Base-by-base conservation (phyloP, 2,113 vertebrate genomes). In the Callocephalon fimbriatum region DNA sequence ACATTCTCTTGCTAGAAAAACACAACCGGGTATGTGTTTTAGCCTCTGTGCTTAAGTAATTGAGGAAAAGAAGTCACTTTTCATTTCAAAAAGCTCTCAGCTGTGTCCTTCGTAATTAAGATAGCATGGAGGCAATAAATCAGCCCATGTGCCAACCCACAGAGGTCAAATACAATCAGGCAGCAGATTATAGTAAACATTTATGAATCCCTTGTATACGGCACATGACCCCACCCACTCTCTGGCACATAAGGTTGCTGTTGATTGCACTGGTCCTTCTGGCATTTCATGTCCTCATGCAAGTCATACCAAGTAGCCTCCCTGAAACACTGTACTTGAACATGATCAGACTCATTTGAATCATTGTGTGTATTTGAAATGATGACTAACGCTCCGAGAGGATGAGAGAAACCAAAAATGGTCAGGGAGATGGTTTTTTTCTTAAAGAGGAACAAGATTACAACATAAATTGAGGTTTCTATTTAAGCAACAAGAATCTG, bases 151-250 rank as follows among this genome's bases (percentile, higher is more conserved):
- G 98, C 98, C 98, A 99, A 98, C 98, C 98, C 98, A 98, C 98
- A 98, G 97, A 98, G 98, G 98, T 99, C 98, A 98, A 98, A 98
- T 97, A 99, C 97, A 98, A 98, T 98, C 96, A 98, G 97, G 98
- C 95, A 98, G 97, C 98, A 98, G 98, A 98, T 98, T 98, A 98
- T 93, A 99, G 99, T 98, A 99, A 99, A 99, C 99, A 99, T 98
- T 99, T 98, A 98, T 98, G 98, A 98, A 99, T 98, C 98, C 98
- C 97, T 99, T 98, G 98, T 98, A 99, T 99, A 98, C 62, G 97
- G 98, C 98, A 98, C 98, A 97, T 98, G 98, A 98, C 98, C 98
- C 98, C 98, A 98, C 98, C 99, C 99, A 98, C 98, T 98, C 97
- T 93, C 97, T 98, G 98, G 98, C 98, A 99, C 98, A 97, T 97